Evolutionary conservation across 2,113 vertebrate genomes (phyloP), one percentile per base, ranked within the genome.

Genomic region (Desmodus rotundus): DNA sequence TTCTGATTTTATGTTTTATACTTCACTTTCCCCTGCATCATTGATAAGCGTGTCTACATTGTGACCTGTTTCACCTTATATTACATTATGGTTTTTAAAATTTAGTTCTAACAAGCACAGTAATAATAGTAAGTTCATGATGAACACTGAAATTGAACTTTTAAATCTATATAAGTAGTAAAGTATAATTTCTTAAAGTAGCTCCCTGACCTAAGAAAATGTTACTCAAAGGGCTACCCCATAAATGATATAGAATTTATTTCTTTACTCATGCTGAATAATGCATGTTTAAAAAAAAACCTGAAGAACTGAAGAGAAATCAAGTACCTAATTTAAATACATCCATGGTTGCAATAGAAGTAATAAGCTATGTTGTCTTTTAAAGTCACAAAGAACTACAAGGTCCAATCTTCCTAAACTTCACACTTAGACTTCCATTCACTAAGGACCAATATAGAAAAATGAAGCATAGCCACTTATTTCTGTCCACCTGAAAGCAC

Each of bases 21-120:
- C 90, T 93, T 96, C 67, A 83, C 11, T 91, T 95, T 92, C 43
- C 54, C 94, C 91, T 95, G 82, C 65, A 72, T 86, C 68, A 76
- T 16, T 82, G 41, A 80, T 92, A 92, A 93, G 58, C 58, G 0
- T 54, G 50, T 91, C 81, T 85, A 15, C 52, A 24, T 45, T 45
- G 5, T 38, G 68, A 92, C 72, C 72, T 90, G 52, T 56, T 89
- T 95, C 45, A 73, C 67, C 26, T 4, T 47, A 33, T 70, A 83
- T 58, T 96, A 96, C 92, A 78, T 88, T 47, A 96, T 67, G 63
- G 26, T 50, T 96, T 96, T 93, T 84, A 73, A 86, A 96, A 43
- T 67, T 22, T 17, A 76, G 28, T 73, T 92, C 54, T 95, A 95
- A 85, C 65, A 90, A 86, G 33, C 33, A 38, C 5, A 5, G 28